These are phyloP conservation scores for Vulpes lagopus DNA, from an alignment of 2,113 vertebrate genomes.

Conservation along the genomic window DNA sequence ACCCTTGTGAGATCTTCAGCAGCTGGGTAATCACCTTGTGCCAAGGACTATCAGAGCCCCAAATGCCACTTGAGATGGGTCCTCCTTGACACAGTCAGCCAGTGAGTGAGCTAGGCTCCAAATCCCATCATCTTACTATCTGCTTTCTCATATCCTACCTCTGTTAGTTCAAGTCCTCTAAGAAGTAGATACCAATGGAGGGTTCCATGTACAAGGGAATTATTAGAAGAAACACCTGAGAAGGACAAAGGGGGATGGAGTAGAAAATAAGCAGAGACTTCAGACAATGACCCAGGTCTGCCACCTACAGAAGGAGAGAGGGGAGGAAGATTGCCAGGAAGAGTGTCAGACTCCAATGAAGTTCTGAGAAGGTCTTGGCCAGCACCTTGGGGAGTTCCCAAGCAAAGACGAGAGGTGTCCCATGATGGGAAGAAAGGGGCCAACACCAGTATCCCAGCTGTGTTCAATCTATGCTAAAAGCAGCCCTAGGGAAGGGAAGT, in stretches of 20 bases:
- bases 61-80: background rate
- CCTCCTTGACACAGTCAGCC: background rate
- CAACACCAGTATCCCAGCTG: background rate
- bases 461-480: background rate
- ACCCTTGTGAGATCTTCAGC: background rate
- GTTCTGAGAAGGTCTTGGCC: background rate
- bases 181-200: background rate
- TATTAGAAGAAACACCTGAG: background rate
- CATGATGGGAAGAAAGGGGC: background rate
- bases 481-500: background rate
- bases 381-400: background rate
- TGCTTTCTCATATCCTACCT: background rate
- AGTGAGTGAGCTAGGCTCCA: background rate
- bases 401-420: background rate
- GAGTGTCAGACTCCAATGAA: background rate
- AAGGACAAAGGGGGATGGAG: background rate
- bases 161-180: background rate
- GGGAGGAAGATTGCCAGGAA: background rate
- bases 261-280: background rate
- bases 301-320: background rate
- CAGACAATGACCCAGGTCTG: background rate
- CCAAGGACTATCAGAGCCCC: background rate
- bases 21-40: background rate
- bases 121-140: background rate
- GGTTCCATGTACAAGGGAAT: background rate